Evolutionary conservation across 2,888 invertebrate species (phyloP).

Genomic region (Rhaphigaster nebulosa): DNA sequence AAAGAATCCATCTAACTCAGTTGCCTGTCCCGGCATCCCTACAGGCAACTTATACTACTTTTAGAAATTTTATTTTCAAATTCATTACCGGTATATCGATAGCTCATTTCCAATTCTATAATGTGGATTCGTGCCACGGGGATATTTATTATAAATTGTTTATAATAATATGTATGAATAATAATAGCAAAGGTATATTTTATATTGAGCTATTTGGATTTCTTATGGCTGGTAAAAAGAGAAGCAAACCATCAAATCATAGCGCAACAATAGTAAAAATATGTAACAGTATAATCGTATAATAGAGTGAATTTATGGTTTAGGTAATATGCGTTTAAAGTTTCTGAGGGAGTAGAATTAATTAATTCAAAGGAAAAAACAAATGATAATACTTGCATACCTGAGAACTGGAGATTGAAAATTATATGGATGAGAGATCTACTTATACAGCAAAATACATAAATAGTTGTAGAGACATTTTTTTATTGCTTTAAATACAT

Average conservation of each 20-base stretch:
- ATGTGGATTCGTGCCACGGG: neutral
- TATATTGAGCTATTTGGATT: neutral
- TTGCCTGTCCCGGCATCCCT: neutral
- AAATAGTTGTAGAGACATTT: too few species aligned
- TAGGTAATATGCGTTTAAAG: too few species aligned
- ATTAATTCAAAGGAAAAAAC: too few species aligned
- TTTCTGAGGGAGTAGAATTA: too few species aligned
- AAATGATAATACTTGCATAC: too few species aligned
- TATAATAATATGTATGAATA: slow-evolving; percentile 14
- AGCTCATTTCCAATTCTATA: slow-evolving; percentile 19
- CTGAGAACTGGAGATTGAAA: too few species aligned
- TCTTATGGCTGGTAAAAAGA: neutral
- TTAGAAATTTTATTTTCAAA: slow-evolving; percentile 37
- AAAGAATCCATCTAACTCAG: slow-evolving; percentile 30
- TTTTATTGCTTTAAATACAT: too few species aligned
- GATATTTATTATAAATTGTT: slow-evolving; percentile 30
- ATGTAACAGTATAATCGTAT: neutral
- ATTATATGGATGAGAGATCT: too few species aligned
- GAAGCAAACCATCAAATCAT: neutral
- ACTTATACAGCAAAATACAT: too few species aligned
- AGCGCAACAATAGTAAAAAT: neutral
- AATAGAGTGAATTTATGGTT: too few species aligned
- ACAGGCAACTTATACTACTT: slow-evolving; percentile 6
- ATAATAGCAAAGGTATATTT: neutral
- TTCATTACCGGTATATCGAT: slow-evolving; percentile 43